Evolutionary conservation across 2,797 vertebrate genomes (phyloP).

Genomic region (Falco naumanni): DNA sequence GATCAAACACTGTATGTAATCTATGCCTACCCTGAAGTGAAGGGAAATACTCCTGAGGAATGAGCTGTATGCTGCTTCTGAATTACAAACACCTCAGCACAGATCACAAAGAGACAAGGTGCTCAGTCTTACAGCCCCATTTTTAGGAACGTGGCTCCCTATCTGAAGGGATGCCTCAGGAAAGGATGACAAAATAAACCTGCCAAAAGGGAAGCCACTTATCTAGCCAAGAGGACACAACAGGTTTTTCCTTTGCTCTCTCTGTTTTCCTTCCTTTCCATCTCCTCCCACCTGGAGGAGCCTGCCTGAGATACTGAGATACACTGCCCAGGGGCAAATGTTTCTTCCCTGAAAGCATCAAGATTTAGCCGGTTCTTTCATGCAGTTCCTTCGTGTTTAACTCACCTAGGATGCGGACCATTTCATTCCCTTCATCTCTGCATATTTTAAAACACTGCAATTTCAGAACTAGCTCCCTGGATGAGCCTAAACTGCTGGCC

Average conservation of each 20-base stretch:
- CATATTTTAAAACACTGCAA: background rate
- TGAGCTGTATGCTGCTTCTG: constrained; percentile 37
- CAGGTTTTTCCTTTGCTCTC: constrained; percentile 1
- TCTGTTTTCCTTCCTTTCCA: background rate
- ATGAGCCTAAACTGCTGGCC: background rate
- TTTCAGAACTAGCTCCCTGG: background rate
- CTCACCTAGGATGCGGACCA: background rate
- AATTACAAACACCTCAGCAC: constrained; percentile 37
- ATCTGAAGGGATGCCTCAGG: constrained; percentile 13
- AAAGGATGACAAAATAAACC: constrained; percentile 42
- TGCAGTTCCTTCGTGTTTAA: background rate
- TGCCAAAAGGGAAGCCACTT: background rate
- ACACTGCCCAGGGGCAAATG: background rate
- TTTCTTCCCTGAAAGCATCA: background rate
- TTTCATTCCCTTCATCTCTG: background rate
- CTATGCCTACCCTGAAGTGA: constrained; percentile 57
- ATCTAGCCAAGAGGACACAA: constrained; percentile 19
- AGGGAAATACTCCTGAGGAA: constrained; percentile 44
- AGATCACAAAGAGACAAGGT: constrained; percentile 25
- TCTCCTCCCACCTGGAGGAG: background rate
- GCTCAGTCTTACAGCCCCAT: background rate
- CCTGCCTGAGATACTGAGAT: background rate
- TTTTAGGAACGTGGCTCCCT: constrained; percentile 37
- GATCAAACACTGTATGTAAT: constrained; percentile 65
- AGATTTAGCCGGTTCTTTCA: background rate